These are phyloP conservation scores for Crotalus viridis DNA, from an alignment of 2,113 vertebrate genomes.

Conservation along the genomic window DNA sequence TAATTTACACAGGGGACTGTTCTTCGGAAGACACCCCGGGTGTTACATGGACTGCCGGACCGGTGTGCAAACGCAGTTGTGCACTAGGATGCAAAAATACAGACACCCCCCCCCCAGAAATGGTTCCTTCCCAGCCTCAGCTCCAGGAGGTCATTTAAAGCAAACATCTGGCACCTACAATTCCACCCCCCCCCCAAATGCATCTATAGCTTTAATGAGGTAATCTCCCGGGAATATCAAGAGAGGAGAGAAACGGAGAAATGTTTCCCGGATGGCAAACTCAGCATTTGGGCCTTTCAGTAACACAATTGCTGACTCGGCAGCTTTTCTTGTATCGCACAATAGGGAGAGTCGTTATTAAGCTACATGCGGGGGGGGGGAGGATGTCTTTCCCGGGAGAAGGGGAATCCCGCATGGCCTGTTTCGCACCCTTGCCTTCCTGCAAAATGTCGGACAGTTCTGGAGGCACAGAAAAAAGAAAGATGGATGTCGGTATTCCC, in stretches of 20 bases:
- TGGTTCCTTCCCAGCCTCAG: background rate
- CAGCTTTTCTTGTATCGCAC: conserved; percentile 24
- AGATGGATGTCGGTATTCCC: background rate
- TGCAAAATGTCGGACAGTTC: background rate
- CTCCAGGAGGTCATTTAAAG: conserved; percentile 23
- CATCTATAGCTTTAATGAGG: conserved; percentile 57
- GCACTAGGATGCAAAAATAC: conserved; percentile 41
- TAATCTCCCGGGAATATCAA: conserved; percentile 49
- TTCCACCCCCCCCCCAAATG: background rate
- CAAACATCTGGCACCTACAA: conserved; percentile 44
- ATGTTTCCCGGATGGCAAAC: conserved; percentile 52
- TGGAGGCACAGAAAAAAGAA: background rate
- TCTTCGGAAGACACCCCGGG: conserved; percentile 47
- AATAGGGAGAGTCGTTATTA: background rate
- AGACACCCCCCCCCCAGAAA: background rate
- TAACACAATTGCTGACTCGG: conserved; percentile 66
- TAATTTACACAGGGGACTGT: background rate
- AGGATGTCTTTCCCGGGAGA: background rate
- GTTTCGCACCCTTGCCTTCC: background rate
- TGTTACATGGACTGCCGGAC: conserved; percentile 43
- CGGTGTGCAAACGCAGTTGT: conserved; percentile 38
- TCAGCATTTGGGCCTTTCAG: conserved; percentile 62
- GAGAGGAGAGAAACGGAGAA: conserved; percentile 37
- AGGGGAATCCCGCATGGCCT: background rate
- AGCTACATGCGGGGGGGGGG: background rate